These are phyloP conservation scores for Tetramorium parvispinum DNA, from an alignment of 1,140 invertebrate genomes.

Conservation along the genomic window DNA sequence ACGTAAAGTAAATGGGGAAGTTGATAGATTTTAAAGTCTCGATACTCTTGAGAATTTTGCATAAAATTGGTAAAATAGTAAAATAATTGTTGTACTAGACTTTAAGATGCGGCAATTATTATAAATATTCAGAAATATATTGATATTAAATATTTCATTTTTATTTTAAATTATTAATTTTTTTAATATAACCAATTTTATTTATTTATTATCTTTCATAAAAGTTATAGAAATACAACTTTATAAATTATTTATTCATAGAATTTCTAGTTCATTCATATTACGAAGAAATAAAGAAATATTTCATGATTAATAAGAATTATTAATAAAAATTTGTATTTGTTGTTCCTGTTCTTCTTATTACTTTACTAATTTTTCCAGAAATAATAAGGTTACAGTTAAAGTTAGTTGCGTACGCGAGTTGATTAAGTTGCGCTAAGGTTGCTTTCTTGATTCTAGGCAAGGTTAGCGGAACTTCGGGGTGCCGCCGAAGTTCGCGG, in stretches of 20 bases:
- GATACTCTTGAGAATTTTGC: background rate
- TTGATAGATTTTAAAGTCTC: background rate
- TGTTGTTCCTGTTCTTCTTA: too few relatives aligned
- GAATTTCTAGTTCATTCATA: background rate
- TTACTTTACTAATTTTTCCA: too few relatives aligned
- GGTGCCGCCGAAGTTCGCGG: slow-evolving; percentile 11
- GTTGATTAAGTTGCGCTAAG: slow-evolving; percentile 40
- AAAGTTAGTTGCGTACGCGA: background rate
- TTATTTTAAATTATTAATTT: background rate
- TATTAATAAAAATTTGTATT: background rate
- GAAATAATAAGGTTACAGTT: background rate
- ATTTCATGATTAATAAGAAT: background rate
- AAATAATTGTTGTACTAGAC: background rate
- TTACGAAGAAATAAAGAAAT: background rate
- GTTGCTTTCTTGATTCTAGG: slow-evolving; percentile 38
- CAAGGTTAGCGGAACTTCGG: slow-evolving; percentile 13
- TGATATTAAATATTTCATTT: background rate
- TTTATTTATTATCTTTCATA: background rate
- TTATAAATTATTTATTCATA: background rate
- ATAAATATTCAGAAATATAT: background rate
- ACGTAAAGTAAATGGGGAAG: background rate
- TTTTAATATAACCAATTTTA: background rate
- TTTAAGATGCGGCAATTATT: background rate
- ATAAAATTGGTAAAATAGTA: background rate
- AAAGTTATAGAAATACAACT: background rate